A percentile compares a stretch with the other conserved stretches of the same genome.
Evolutionary conservation across 2,797 vertebrate species (phyloP).

Genomic region (Centroberyx gerrardi): DNA sequence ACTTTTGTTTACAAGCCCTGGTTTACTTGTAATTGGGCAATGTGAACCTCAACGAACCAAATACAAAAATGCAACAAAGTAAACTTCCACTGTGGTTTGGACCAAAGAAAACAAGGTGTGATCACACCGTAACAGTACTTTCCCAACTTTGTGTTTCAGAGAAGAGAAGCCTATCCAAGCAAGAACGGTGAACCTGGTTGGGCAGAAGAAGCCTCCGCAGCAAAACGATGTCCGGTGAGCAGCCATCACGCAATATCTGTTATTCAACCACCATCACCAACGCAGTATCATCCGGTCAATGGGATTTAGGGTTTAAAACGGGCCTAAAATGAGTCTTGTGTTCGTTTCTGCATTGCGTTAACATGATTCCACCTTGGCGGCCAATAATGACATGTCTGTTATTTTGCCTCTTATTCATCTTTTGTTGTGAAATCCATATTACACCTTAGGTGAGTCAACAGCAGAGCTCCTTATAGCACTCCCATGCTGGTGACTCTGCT

Average conservation of each 20-base stretch:
- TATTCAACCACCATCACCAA: not conserved
- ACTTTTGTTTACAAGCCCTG: too few relatives aligned
- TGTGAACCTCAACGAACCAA: not conserved
- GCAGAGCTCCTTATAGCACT: conserved; percentile 5
- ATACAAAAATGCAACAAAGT: not conserved
- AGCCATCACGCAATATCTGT: not conserved
- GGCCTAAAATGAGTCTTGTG: not conserved
- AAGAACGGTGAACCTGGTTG: conserved; percentile 87
- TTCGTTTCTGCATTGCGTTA: conserved; percentile 31
- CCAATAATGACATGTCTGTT: conserved; percentile 21
- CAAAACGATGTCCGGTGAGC: conserved; percentile 89
- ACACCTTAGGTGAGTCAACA: conserved; percentile 62
- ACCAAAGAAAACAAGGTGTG: not conserved
- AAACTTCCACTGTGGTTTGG: not conserved
- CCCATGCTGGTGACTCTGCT: conserved; percentile 18
- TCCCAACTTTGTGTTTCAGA: conserved; percentile 78
- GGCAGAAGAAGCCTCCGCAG: conserved; percentile 87
- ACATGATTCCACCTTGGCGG: conserved; percentile 10
- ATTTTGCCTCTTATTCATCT: conserved; percentile 31
- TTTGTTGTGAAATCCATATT: conserved; percentile 56
- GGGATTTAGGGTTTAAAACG: not conserved
- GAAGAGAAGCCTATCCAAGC: conserved; percentile 89
- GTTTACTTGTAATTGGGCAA: too few relatives aligned
- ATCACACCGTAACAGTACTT: conserved; percentile 13
- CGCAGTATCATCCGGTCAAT: not conserved